Evolutionary conservation across 2,797 vertebrate species (phyloP), one percentile per base, ranked within the genome.

Genomic region (Scolopax rusticola): DNA sequence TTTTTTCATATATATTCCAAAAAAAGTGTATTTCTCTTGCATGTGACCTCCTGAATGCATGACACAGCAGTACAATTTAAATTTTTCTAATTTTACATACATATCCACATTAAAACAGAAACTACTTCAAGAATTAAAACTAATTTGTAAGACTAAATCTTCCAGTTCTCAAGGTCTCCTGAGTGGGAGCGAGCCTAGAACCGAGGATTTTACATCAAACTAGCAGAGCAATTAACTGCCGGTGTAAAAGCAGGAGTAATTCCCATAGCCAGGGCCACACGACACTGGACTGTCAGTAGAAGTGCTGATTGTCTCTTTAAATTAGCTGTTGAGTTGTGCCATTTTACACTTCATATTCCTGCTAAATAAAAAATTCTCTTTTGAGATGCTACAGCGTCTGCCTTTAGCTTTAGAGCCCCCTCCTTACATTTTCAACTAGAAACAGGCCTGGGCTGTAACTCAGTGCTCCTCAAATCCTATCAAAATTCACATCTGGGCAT

Each of bases 291-390:
- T 27, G 63, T 5, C 67, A n/a, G 38, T 0, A 48, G 47, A 0
- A 78, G 64, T 5, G 36, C 71, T 79, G n/a, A 2, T 71, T 86
- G 69, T 43, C 83, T 90, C 63, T 71, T 76, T 54, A 57, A 78
- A 91, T 63, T 73, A 71, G 19, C 69, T 54, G 4, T 61, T 57
- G 59, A 78, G 73, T 40, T 81, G 50, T 38, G 69, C 23, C 61
- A 93, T 84, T 91, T 95, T 59, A 81, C 86, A 71, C 69, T 78
- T 61, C 21, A 73, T 65, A 65, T 54, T 86, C 59, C 47, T 84
- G 83, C 65, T 76, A 93, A 90, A 90, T 41, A 71, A 84, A 70
- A 38, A 27, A 57, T 47, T 57, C 40, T 70, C 67, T 61, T 60
- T 63, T 64, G 2, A 60, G 89, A 61, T 43, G 70, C 59, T 57